Evolutionary conservation across 2,797 vertebrate species (phyloP).

Genomic region (Pitangus sulphuratus): DNA sequence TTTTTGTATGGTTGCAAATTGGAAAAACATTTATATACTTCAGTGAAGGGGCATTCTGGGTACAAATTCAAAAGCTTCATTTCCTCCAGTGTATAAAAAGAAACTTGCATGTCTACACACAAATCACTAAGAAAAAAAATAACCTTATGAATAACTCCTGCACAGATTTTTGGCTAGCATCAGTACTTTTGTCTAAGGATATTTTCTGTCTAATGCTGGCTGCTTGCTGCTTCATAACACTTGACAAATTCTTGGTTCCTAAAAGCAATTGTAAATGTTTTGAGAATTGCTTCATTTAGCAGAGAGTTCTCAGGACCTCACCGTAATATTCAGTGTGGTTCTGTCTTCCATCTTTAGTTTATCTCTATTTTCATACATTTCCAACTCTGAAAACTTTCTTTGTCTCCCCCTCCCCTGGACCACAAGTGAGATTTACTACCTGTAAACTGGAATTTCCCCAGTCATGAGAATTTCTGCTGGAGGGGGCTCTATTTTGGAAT

Average conservation of each 20-base stretch:
- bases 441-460: conserved; percentile 7
- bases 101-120: conserved; percentile 38
- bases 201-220: conserved; percentile 57
- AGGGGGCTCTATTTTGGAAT: not conserved
- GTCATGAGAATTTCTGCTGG: not conserved
- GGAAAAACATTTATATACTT: conserved; percentile 29
- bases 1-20: conserved; percentile 6
- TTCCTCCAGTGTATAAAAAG: conserved; percentile 3
- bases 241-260: conserved; percentile 71
- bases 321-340: not conserved
- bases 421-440: not conserved
- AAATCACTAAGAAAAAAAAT: not conserved
- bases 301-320: conserved; percentile 45
- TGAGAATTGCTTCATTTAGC: conserved; percentile 69
- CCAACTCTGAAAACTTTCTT: not conserved
- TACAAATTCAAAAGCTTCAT: conserved; percentile 44
- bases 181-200: conserved; percentile 36
- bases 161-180: conserved; percentile 64
- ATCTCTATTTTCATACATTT: conserved; percentile 49
- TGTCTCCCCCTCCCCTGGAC: not conserved
- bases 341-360: conserved; percentile 17
- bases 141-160: conserved; percentile 25
- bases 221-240: conserved; percentile 60
- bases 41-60: conserved; percentile 33
- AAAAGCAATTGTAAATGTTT: conserved; percentile 70